These are phyloP conservation scores for Ariolimax columbianus DNA, from an alignment of 2,888 invertebrate species.

Conservation along the genomic window DNA sequence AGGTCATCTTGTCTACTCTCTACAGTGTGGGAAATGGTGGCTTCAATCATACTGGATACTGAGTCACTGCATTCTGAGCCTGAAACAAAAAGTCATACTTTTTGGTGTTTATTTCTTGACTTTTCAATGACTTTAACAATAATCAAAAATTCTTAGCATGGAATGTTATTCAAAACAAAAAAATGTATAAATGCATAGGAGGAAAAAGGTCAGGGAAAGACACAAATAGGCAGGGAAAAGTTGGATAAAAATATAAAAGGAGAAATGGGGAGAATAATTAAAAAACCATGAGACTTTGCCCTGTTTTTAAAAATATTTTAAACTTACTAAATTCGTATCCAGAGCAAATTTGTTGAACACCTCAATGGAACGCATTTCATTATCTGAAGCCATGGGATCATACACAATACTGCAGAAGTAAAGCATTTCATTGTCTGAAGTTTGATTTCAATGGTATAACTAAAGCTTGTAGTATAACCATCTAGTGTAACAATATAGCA, in stretches of 20 bases:
- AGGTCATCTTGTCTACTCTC: slow-evolving; percentile 81
- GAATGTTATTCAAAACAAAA: neutral
- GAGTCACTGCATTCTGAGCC: neutral
- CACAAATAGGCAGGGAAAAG: no score
- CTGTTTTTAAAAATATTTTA: neutral
- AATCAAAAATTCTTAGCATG: neutral
- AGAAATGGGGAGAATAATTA: neutral
- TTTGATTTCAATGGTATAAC: no score
- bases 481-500: no score
- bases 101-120: neutral
- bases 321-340: slow-evolving; percentile 73
- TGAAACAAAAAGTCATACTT: neutral
- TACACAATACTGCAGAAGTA: slow-evolving; percentile 78
- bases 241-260: no score
- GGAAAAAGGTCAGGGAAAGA: no score
- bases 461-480: no score
- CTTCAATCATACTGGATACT: slow-evolving; percentile 79
- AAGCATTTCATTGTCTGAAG: no score
- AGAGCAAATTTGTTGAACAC: slow-evolving; percentile 81
- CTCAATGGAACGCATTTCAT: slow-evolving; percentile 82
- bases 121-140: neutral
- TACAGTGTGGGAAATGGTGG: slow-evolving; percentile 81
- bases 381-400: slow-evolving; percentile 82
- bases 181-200: neutral
- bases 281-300: neutral